Conservation (phyloP, 1,140 invertebrate species). For the Holotrichia oblita region DNA sequence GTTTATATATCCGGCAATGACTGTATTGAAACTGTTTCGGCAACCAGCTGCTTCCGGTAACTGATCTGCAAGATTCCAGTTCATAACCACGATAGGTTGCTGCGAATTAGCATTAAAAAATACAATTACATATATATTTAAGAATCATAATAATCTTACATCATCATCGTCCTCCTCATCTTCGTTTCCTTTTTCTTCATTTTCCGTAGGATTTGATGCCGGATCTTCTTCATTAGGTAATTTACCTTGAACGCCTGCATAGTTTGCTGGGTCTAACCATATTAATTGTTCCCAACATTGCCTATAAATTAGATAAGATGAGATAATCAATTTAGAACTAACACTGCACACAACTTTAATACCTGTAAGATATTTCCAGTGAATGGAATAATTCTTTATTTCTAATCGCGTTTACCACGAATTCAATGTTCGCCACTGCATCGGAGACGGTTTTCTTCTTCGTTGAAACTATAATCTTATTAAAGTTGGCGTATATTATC, state of each 20-base stretch:
- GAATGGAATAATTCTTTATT: constrained; percentile 95
- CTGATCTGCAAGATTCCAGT: constrained; percentile 89
- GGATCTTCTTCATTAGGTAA: constrained; percentile 62
- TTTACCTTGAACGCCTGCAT: constrained; percentile 72
- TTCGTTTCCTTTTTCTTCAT: constrained; percentile 50
- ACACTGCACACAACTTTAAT: background rate
- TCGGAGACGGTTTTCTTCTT: constrained; percentile 84
- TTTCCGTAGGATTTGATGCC: background rate
- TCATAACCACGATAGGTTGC: constrained; percentile 82
- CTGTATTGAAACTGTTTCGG: constrained; percentile 75
- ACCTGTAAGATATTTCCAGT: constrained; percentile 72
- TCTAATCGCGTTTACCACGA: constrained; percentile 87
- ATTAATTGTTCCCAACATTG: constrained; percentile 93
- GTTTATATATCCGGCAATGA: constrained; percentile 82
- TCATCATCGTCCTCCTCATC: constrained; percentile 59
- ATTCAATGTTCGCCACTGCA: constrained; percentile 90
- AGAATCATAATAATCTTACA: constrained; percentile 50
- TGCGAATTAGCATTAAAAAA: constrained; percentile 42
- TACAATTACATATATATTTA: background rate
- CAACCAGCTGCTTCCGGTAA: constrained; percentile 77
- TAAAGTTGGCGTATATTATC: constrained; percentile 94
- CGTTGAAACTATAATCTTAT: constrained; percentile 91
- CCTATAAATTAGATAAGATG: constrained; percentile 60
- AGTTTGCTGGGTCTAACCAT: constrained; percentile 91
- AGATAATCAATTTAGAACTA: background rate